Conservation (phyloP, 2,797 vertebrate species). For the Urocyon cinereoargenteus region DNA sequence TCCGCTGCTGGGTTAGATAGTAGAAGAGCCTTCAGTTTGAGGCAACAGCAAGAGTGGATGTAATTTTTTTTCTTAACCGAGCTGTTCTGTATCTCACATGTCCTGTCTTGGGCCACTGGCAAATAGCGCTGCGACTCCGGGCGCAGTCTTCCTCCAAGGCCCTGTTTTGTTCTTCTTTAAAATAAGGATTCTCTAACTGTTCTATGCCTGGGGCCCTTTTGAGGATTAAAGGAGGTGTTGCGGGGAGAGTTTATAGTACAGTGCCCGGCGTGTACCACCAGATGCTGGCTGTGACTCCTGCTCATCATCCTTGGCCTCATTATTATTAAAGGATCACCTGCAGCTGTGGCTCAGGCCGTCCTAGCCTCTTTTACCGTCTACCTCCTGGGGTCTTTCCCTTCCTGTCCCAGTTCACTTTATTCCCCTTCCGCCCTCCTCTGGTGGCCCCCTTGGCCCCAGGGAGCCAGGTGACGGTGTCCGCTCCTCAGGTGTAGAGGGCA, state of each 20-base stretch:
- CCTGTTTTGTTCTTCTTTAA: background rate
- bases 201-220: accelerated
- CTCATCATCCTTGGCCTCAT: background rate
- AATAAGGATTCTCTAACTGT: background rate
- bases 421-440: accelerated
- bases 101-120: background rate
- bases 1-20: conserved; percentile 62
- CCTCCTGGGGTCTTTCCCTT: background rate
- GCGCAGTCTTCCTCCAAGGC: background rate
- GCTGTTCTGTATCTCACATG: background rate
- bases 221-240: background rate
- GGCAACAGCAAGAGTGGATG: background rate
- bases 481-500: accelerated
- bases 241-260: accelerated
- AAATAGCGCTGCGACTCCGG: background rate
- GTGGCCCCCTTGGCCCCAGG: too few species aligned
- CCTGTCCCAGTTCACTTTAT: too few species aligned
- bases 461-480: background rate
- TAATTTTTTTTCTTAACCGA: background rate
- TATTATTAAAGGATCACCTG: background rate
- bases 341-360: background rate
- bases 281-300: accelerated
- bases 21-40: background rate
- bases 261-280: accelerated
- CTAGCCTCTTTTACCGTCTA: background rate